Evolutionary conservation across 2,888 invertebrate species (phyloP).

Genomic region (Oxytorus armatus): DNA sequence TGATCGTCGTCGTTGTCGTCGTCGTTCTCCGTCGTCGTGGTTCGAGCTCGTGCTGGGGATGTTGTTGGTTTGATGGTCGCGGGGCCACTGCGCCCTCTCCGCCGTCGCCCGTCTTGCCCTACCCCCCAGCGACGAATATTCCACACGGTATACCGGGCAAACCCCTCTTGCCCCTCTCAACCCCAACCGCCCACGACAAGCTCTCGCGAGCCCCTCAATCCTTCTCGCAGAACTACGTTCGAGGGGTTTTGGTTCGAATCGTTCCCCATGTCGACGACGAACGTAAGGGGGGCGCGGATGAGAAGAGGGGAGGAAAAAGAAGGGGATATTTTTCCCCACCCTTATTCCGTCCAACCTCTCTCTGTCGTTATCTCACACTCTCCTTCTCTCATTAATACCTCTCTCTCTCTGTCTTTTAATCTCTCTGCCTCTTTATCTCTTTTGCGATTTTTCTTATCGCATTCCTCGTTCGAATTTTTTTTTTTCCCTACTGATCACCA

Average conservation of each 20-base stretch:
- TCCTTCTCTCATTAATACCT: not conserved
- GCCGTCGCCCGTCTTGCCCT: constrained; percentile 86
- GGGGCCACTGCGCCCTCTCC: constrained; percentile 86
- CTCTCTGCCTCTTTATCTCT: constrained; percentile 23
- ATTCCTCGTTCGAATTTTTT: not conserved
- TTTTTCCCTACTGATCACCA: not conserved
- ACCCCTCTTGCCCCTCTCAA: constrained; percentile 69
- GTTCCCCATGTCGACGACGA: not conserved
- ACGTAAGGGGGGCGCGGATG: not conserved
- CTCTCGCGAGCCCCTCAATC: not conserved
- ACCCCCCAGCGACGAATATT: constrained; percentile 81
- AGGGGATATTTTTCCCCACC: constrained; percentile 36
- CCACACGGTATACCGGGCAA: constrained; percentile 86
- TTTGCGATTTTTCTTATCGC: not conserved
- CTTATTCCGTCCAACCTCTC: constrained; percentile 46
- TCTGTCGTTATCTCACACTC: constrained; percentile 43
- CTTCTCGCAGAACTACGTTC: constrained; percentile 11
- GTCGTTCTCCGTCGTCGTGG: constrained; percentile 45
- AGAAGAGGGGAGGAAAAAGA: not conserved
- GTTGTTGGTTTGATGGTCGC: constrained; percentile 85
- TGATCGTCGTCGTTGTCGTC: constrained; percentile 9
- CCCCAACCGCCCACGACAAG: constrained; percentile 10
- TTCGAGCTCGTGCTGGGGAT: constrained; percentile 70
- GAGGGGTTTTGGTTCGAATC: constrained; percentile 4
- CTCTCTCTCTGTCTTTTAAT: constrained; percentile 34